Evolutionary conservation across 2,888 invertebrate species (phyloP).

Genomic region (Ametastegia equiseti): DNA sequence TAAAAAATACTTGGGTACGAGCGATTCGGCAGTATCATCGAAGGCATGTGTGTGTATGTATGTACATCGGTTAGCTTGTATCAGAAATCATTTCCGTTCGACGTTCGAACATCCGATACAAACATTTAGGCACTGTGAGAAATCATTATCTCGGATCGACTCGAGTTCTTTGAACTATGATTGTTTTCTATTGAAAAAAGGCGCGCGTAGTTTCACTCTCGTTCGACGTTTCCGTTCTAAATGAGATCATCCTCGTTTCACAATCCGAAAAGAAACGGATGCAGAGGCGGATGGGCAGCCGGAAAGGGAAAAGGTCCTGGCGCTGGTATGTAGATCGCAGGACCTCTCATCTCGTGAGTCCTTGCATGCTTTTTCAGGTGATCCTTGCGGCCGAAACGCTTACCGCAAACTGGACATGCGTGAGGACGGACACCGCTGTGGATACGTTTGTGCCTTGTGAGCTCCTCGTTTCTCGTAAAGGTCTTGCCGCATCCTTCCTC

Average conservation of each 20-base stretch:
- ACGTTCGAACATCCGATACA: neutral
- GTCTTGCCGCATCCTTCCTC: slow-evolving; percentile 91
- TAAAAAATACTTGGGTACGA: slow-evolving; percentile 22
- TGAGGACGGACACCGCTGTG: slow-evolving; percentile 93
- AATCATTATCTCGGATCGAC: neutral
- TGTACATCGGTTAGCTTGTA: neutral
- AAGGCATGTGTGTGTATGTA: neutral
- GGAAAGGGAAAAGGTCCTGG: slow-evolving; percentile 58
- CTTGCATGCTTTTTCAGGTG: slow-evolving; percentile 96
- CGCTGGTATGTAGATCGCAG: slow-evolving; percentile 56
- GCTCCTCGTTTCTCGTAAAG: slow-evolving; percentile 94
- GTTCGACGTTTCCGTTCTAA: neutral
- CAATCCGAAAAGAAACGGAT: slow-evolving; percentile 21
- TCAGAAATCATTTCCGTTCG: neutral
- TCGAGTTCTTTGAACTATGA: neutral
- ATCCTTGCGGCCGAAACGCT: slow-evolving; percentile 95
- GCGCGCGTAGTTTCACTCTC: too few species aligned
- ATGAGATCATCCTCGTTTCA: neutral
- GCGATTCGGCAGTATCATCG: neutral
- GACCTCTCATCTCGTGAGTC: slow-evolving; percentile 81
- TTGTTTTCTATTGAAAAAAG: too few species aligned
- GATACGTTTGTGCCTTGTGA: slow-evolving; percentile 94
- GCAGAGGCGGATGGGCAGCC: slow-evolving; percentile 16
- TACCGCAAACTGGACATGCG: slow-evolving; percentile 92
- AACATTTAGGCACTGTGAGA: neutral